Evolutionary conservation across 2,888 invertebrate genomes (phyloP).

Genomic region (Chaetogeoica ovagalla): DNA sequence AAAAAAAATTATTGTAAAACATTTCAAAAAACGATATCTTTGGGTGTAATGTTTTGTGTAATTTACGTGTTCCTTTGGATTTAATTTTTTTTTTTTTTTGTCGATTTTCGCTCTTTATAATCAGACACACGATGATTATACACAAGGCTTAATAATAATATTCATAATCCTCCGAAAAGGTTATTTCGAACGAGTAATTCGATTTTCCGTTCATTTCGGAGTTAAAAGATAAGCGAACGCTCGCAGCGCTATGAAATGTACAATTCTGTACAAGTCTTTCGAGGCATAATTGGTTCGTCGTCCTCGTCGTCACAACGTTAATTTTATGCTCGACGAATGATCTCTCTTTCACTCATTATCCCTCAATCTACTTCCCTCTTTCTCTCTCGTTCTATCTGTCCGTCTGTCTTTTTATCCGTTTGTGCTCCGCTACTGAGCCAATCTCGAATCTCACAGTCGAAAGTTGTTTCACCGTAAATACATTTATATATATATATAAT

Average conservation of each 20-base stretch:
- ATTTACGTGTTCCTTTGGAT: background rate
- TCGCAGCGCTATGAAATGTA: background rate
- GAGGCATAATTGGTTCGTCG: background rate
- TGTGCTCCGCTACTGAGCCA: background rate
- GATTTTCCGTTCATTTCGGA: background rate
- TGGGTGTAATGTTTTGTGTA: background rate
- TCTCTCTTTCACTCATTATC: background rate
- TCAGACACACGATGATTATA: background rate
- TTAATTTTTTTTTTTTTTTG: background rate
- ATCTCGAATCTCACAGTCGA: too few species aligned
- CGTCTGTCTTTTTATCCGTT: background rate
- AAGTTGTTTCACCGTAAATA: too few species aligned
- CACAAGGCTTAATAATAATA: background rate
- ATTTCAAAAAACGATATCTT: background rate
- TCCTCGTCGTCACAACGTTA: slow-evolving; percentile 1
- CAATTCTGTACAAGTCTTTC: background rate
- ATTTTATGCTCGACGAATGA: background rate
- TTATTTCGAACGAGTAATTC: slow-evolving; percentile 6
- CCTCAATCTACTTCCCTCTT: background rate
- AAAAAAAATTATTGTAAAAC: background rate
- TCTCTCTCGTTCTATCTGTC: background rate
- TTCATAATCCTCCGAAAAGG: background rate
- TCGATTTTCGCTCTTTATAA: background rate
- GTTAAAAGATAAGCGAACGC: background rate
- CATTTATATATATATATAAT: background rate